phyloP scores from a whole-genome alignment of 2,888 invertebrate genomes.

The Drosophila sordidapex region DNA sequence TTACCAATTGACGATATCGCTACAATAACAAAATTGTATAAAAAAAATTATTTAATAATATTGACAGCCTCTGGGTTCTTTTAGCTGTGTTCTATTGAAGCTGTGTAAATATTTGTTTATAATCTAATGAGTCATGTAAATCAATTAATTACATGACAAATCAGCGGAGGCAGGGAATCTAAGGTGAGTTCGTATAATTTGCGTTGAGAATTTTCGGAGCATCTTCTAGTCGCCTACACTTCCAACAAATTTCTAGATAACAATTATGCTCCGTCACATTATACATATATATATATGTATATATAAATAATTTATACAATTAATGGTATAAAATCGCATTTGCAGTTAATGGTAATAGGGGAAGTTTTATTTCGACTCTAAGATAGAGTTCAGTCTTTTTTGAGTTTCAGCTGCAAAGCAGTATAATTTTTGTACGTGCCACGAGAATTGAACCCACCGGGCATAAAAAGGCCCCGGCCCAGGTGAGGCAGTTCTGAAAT shows the following conservation, averaged over 20 bases:
- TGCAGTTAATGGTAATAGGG: not conserved
- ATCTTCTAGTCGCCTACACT: not conserved
- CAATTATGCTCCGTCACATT: not conserved
- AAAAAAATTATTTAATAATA: not conserved
- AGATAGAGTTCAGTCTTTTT: constrained; percentile 17
- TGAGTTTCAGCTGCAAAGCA: constrained; percentile 17
- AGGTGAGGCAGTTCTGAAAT: constrained; percentile 44
- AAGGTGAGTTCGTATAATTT: not conserved
- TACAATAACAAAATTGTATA: not conserved
- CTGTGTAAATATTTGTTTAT: constrained; percentile 6
- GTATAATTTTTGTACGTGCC: constrained; percentile 55
- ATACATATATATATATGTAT: not conserved
- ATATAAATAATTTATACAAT: not conserved
- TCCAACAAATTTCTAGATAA: not conserved
- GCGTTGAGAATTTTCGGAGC: not conserved
- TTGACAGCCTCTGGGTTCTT: constrained; percentile 1
- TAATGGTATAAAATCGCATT: constrained; percentile 5
- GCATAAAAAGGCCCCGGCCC: constrained; percentile 49
- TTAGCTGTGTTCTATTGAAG: not conserved
- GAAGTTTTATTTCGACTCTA: not conserved
- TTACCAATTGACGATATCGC: constrained; percentile 21
- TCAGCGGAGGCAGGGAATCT: not conserved
- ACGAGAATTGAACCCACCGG: constrained; percentile 33
- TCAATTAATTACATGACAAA: not conserved
- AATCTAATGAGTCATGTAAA: not conserved